Base-by-base conservation (phyloP, 2,888 invertebrate genomes). In the Noctua fimbriata region DNA sequence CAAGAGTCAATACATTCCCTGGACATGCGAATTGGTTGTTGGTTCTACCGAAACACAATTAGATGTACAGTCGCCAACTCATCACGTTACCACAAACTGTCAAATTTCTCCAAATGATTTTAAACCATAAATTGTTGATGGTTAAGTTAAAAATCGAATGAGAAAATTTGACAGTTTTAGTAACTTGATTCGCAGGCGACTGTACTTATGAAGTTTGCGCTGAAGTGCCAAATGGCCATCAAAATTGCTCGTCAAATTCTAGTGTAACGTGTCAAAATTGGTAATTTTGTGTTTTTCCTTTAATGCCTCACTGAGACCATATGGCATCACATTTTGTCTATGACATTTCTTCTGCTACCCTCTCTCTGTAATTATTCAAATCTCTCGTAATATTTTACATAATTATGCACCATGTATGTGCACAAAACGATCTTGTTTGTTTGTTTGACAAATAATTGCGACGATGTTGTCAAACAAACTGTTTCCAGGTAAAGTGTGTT, bases 401-500 rank as follows among this genome's bases (percentile, higher is more conserved):
- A n/a, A n/a, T n/a, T n/a, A 21, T 60, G 16, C n/a, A 21, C 4
- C n/a, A 2, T 12, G n/a, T 7, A 28, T 16, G 1, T 47, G 60
- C 47, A 63, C 5, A 12, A 36, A 21, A 21, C 1, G 10, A 49
- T 41, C 0, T 41, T 18, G 24, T 63, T 41, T 24, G 18, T 49
- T 73, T 49, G 63, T 74, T 52, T 41, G 24, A 63, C 5, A 49
- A 41, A 52, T 28, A 74, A 63, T 52, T 63, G 24, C 49, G 16
- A 28, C 73, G 9, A 41, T 73, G 21, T 41, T 24, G 28, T 63
- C 16, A 36, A 49, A 73, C 18, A 47, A 21, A 36, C 47, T 36
- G 44, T n/a, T 60, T 76, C 49, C 6, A 28, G 36, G 1, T 16
- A 47, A 49, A 6, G 21, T 49, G 7, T 18, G 10, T n/a, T 60